Evolutionary conservation across 2,888 invertebrate species (phyloP).

Genomic region (Plagiodera versicolora): DNA sequence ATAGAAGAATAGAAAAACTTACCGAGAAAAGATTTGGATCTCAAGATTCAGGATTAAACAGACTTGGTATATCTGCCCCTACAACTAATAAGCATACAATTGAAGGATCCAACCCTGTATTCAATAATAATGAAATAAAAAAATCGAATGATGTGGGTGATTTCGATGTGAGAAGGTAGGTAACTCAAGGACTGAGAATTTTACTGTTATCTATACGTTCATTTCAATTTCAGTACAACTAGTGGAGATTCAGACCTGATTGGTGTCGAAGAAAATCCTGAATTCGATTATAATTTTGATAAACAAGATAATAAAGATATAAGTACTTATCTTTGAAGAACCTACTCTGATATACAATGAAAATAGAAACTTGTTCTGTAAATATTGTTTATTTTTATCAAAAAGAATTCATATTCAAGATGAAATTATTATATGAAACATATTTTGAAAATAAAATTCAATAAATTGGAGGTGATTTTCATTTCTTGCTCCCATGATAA

Average conservation of each 20-base stretch:
- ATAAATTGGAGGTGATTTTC: no score
- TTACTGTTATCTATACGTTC: neutral
- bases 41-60: conserved; percentile 63
- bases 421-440: no score
- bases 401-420: no score
- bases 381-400: no score
- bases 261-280: conserved; percentile 68
- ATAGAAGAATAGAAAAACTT: conserved; percentile 63
- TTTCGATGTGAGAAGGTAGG: conserved; percentile 24
- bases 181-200: no score
- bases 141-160: conserved; percentile 23
- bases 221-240: conserved; percentile 56
- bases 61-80: conserved; percentile 57
- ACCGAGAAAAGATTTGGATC: conserved; percentile 68
- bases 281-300: conserved; percentile 54
- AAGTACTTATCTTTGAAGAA: conserved; percentile 19
- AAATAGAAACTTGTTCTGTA: no score
- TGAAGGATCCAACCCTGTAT: conserved; percentile 73
- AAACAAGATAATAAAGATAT: conserved; percentile 9
- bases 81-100: conserved; percentile 71
- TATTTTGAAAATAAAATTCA: no score
- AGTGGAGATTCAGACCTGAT: conserved; percentile 69
- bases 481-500: no score
- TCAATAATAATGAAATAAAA: conserved; percentile 51
- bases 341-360: no score